phyloP scores from a whole-genome alignment of 2,797 vertebrate genomes.

The Salmo trutta region DNA sequence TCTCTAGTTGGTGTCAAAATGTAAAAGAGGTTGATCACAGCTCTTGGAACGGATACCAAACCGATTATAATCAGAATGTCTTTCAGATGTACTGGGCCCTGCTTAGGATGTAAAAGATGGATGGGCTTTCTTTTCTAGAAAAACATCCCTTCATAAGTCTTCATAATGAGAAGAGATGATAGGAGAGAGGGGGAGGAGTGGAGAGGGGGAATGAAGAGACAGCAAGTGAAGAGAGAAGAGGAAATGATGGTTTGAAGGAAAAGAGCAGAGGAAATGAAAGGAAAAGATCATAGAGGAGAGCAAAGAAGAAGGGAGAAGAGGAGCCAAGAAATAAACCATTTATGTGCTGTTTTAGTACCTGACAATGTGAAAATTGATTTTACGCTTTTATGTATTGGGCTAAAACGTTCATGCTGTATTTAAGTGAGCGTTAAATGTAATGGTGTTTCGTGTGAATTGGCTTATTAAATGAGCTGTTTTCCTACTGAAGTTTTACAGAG shows the following conservation, averaged over 20 bases:
- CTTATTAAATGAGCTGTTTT: constrained; percentile 34
- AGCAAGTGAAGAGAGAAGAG: constrained; percentile 10
- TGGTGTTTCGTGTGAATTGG: constrained; percentile 41
- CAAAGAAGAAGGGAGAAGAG: neutral
- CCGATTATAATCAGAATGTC: constrained; percentile 56
- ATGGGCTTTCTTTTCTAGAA: neutral
- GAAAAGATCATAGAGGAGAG: constrained; percentile 10
- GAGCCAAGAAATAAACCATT: constrained; percentile 9
- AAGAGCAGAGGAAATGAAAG: neutral
- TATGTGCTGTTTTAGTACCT: constrained; percentile 47
- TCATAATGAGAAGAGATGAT: neutral
- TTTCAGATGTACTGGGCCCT: constrained; percentile 37
- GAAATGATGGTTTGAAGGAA: neutral
- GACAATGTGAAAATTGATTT: constrained; percentile 38
- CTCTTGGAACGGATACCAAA: constrained; percentile 47
- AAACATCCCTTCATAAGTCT: neutral
- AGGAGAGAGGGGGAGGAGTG: constrained; percentile 5
- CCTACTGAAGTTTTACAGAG: constrained; percentile 20
- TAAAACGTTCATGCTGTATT: constrained; percentile 42
- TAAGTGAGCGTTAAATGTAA: constrained; percentile 51
- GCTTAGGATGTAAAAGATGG: neutral
- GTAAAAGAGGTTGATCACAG: constrained; percentile 26
- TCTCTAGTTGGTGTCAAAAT: neutral
- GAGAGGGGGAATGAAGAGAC: constrained; percentile 28
- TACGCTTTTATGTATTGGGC: constrained; percentile 47